Percentiles rank a stretch among this genome's conserved stretches.
These are phyloP conservation scores for Clarias pachynema DNA, from an alignment of 2,797 vertebrate genomes.

Conservation along the genomic window DNA sequence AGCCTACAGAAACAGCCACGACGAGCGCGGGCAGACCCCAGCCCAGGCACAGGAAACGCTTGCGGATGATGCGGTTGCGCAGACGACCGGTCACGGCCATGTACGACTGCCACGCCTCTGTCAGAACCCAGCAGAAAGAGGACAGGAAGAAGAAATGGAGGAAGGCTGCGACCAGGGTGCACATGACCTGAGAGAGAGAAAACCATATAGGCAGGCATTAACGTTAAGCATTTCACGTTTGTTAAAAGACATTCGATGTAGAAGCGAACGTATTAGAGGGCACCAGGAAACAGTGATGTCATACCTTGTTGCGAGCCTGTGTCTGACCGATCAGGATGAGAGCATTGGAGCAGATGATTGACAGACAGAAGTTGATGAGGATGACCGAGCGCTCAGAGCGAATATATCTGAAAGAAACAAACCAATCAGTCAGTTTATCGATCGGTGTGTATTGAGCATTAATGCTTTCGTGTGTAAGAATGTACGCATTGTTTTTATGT, in stretches of 20 bases:
- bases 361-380: slow-evolving; percentile 98
- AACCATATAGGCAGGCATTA: neutral
- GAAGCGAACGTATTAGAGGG: no score
- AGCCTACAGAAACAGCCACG: slow-evolving; percentile 94
- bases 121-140: slow-evolving; percentile 99
- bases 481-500: neutral
- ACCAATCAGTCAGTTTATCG: neutral
- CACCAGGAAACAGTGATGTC: neutral
- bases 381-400: slow-evolving; percentile 97
- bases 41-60: slow-evolving; percentile 96
- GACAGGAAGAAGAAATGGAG: slow-evolving; percentile 99
- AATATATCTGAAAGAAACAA: slow-evolving; percentile 85
- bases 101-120: slow-evolving; percentile 99
- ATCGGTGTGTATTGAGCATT: neutral
- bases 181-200: slow-evolving; percentile 81
- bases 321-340: slow-evolving; percentile 97
- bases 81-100: slow-evolving; percentile 98
- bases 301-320: slow-evolving; percentile 95
- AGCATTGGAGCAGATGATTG: slow-evolving; percentile 97
- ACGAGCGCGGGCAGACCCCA: slow-evolving; percentile 97
- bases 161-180: slow-evolving; percentile 90
- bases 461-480: neutral
- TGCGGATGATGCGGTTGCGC: slow-evolving; percentile 97
- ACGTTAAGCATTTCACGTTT: neutral
- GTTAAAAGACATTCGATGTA: neutral